A percentile compares a stretch with the other conserved stretches of the same genome.
Conservation (phyloP, 2,888 invertebrate genomes). For the Polydrusus pterygomalis region DNA sequence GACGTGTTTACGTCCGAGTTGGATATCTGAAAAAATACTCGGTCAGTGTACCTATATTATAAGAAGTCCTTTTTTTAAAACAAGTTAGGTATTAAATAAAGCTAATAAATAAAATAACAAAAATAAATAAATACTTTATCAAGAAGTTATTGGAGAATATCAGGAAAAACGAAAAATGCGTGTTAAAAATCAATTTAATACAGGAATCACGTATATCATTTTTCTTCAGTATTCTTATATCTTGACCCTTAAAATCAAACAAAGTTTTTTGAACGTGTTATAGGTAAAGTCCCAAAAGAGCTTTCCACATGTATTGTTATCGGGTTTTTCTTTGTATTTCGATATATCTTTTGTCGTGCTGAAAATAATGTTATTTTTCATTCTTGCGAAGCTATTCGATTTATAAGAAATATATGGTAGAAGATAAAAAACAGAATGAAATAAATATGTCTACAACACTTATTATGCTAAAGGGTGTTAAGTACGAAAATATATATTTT, state of each 20-base stretch:
- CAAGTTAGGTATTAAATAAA: too few species aligned
- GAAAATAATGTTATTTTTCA: conserved; percentile 17
- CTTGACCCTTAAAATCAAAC: conserved; percentile 19
- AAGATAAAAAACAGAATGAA: background rate
- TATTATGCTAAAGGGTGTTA: too few species aligned
- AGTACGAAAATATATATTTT: too few species aligned
- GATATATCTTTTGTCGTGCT: conserved; percentile 11
- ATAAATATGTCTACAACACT: background rate
- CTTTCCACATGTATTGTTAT: conserved; percentile 21
- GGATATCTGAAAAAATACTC: too few species aligned
- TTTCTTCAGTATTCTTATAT: background rate
- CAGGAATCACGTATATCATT: conserved; percentile 8
- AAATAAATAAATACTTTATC: background rate
- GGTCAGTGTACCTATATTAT: too few species aligned
- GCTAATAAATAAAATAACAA: background rate
- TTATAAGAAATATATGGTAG: background rate
- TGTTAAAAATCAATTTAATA: conserved; percentile 13
- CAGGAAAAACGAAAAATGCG: background rate
- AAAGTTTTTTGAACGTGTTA: conserved; percentile 21
- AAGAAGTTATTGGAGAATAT: background rate
- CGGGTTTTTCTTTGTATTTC: conserved; percentile 8
- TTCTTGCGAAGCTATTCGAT: background rate
- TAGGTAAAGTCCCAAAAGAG: conserved; percentile 7
- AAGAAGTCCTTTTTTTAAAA: too few species aligned
- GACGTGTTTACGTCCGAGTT: too few species aligned